A percentile compares a stretch with the other conserved stretches of the same genome.
phyloP scores from a whole-genome alignment of 1,140 invertebrate species.

The Adelges cooleyi region DNA sequence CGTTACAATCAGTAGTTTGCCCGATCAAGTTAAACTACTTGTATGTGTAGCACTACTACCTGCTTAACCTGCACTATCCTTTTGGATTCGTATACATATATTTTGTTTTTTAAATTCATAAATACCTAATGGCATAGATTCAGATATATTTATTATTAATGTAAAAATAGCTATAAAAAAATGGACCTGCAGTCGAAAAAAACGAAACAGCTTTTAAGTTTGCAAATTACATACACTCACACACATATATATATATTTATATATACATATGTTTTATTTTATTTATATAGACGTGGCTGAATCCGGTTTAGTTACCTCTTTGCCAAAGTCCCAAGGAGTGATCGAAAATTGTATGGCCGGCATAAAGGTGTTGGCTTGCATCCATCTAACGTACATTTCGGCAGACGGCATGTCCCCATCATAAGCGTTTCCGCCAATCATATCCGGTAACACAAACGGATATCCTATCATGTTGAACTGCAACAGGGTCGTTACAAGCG shows the following conservation, averaged over 20 bases:
- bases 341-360: constrained; percentile 79
- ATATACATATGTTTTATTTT: not conserved
- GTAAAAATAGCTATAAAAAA: too few species aligned
- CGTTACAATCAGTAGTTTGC: too few species aligned
- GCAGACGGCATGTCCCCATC: constrained; percentile 45
- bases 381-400: constrained; percentile 79
- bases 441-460: constrained; percentile 73
- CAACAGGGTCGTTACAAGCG: constrained; percentile 66
- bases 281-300: not conserved
- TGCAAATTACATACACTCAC: too few species aligned
- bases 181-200: too few species aligned
- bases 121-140: too few species aligned
- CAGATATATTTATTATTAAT: too few species aligned
- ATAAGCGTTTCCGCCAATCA: constrained; percentile 84
- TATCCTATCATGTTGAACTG: constrained; percentile 76
- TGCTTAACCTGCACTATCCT: too few species aligned
- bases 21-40: too few species aligned
- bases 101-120: too few species aligned
- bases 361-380: constrained; percentile 76
- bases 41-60: too few species aligned
- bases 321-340: constrained; percentile 74
- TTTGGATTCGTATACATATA: too few species aligned
- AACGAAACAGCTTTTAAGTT: too few species aligned
- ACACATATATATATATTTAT: not conserved
- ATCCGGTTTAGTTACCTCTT: constrained; percentile 43